Percentiles rank a stretch among this genome's conserved stretches.
These are phyloP conservation scores for Drosophila ohnishii DNA, from an alignment of 1,140 invertebrate species.

Conservation along the genomic window DNA sequence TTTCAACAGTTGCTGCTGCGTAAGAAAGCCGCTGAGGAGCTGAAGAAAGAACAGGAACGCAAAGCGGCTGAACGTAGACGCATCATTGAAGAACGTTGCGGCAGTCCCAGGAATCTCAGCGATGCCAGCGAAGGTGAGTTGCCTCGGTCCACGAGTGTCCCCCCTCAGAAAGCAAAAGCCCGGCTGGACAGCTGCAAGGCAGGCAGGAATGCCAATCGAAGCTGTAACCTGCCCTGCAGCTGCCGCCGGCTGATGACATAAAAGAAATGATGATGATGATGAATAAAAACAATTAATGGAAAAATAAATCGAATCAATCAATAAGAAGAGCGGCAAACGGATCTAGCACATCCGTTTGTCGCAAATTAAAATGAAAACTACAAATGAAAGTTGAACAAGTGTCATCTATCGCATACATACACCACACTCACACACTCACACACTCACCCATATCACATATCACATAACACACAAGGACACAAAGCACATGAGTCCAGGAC, in stretches of 20 bases:
- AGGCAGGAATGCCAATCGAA: neutral
- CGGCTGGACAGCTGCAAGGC: neutral
- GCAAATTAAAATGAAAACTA: conserved; percentile 36
- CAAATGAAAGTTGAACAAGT: conserved; percentile 48
- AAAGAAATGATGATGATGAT: conserved; percentile 8
- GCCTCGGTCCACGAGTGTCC: conserved; percentile 46
- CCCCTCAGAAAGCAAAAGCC: neutral
- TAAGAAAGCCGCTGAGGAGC: conserved; percentile 99
- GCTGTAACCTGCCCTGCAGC: conserved; percentile 8
- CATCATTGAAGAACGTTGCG: conserved; percentile 97
- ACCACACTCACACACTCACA: conserved; percentile 23
- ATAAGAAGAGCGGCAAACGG: conserved; percentile 14
- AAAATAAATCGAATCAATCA: conserved; percentile 37
- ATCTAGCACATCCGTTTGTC: neutral
- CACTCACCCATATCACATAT: conserved; percentile 26
- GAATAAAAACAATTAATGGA: conserved; percentile 11
- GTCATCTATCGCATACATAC: conserved; percentile 60
- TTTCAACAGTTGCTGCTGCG: conserved; percentile 93
- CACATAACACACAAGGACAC: conserved; percentile 28
- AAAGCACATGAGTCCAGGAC: conserved; percentile 12
- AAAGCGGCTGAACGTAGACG: conserved; percentile 98
- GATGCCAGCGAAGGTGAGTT: conserved; percentile 95
- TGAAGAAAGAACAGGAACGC: conserved; percentile 99
- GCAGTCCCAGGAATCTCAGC: conserved; percentile 94
- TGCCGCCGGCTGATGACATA: conserved; percentile 3